These are phyloP conservation scores for Salmo trutta DNA, from an alignment of 2,797 vertebrate species.

Conservation along the genomic window DNA sequence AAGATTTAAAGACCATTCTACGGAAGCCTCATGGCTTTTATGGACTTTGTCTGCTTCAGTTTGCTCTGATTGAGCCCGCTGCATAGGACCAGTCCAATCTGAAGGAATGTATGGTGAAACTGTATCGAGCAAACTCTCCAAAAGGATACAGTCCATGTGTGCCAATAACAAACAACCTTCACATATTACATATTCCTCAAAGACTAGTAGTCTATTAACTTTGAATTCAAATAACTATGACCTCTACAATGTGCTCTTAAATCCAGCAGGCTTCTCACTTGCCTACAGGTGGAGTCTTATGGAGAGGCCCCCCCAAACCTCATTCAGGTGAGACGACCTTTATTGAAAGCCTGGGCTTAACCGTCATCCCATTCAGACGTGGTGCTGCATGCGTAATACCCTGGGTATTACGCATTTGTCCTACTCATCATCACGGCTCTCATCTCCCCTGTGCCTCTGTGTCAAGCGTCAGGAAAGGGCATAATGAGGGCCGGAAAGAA, in stretches of 20 bases:
- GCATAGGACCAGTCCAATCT: background rate
- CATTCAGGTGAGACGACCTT: background rate
- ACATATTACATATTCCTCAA: background rate
- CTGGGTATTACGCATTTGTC: background rate
- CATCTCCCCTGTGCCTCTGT: background rate
- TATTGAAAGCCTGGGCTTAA: background rate
- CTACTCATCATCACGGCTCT: background rate
- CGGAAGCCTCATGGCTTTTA: background rate
- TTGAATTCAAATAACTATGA: background rate
- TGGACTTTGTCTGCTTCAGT: background rate
- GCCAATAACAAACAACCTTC: background rate
- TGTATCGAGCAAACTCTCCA: background rate
- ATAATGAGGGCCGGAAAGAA: background rate
- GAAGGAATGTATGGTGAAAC: background rate
- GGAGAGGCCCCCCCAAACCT: too few relatives aligned
- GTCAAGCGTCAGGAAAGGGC: background rate
- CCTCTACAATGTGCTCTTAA: background rate
- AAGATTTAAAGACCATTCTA: background rate
- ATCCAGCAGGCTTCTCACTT: too few relatives aligned
- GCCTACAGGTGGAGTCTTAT: background rate
- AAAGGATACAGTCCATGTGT: background rate
- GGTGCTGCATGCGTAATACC: conserved; percentile 4
- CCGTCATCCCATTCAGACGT: too few relatives aligned
- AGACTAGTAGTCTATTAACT: background rate
- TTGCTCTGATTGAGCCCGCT: background rate